Conservation (phyloP, 2,888 invertebrate genomes). For the Zele albiditarsus region DNA sequence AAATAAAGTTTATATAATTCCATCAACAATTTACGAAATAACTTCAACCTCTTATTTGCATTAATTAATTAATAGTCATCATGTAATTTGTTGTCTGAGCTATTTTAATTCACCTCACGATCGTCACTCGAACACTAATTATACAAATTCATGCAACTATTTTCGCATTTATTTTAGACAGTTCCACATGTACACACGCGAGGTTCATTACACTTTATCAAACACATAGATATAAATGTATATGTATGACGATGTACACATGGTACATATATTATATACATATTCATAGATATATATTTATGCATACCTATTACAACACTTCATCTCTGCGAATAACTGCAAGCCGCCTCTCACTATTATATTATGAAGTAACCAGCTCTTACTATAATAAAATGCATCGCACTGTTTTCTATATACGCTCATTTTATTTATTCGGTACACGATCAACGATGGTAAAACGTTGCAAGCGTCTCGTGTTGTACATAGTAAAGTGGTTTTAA, state of each 20-base stretch:
- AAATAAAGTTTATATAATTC: background rate
- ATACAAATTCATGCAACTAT: background rate
- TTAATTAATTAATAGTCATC: background rate
- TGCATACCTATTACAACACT: background rate
- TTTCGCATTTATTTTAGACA: background rate
- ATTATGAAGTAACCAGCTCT: background rate
- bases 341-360: background rate
- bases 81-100: background rate
- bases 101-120: too few relatives aligned
- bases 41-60: background rate
- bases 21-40: background rate
- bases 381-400: slow-evolving; percentile 32
- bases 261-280: background rate
- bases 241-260: background rate
- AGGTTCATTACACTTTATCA: background rate
- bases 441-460: slow-evolving; percentile 46
- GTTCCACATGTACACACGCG: background rate
- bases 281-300: background rate
- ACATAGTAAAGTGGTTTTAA: slow-evolving; percentile 51
- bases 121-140: background rate
- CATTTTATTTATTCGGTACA: slow-evolving; percentile 40
- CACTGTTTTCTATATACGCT: slow-evolving; percentile 41
- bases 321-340: background rate
- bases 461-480: background rate
- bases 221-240: background rate